phyloP scores from a whole-genome alignment of 2,888 invertebrate genomes.

The Tolmerus cingulatus region DNA sequence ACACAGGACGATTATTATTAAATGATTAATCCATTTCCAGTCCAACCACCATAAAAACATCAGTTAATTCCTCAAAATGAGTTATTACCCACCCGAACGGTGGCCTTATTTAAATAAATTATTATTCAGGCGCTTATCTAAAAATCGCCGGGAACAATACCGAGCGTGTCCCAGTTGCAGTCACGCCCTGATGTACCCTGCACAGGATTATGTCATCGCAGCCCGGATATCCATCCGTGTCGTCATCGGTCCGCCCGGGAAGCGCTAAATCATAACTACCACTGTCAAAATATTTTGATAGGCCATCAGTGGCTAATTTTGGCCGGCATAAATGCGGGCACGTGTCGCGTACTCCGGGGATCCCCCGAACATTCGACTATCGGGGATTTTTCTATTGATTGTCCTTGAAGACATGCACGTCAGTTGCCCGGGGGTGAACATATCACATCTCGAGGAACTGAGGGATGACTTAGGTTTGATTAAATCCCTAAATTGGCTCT shows the following conservation, averaged over 20 bases:
- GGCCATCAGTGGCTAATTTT: slow-evolving; percentile 25
- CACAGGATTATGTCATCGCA: slow-evolving; percentile 40
- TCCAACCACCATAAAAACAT: background rate
- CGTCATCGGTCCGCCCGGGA: slow-evolving; percentile 2
- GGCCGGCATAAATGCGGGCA: slow-evolving; percentile 32
- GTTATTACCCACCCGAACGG: background rate
- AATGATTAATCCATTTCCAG: background rate
- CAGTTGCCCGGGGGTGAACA: background rate
- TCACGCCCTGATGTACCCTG: background rate
- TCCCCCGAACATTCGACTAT: background rate
- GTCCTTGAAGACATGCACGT: background rate
- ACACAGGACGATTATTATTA: background rate
- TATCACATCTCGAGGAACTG: background rate
- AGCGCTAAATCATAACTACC: background rate
- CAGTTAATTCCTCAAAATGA: background rate
- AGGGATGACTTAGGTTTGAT: slow-evolving; percentile 31
- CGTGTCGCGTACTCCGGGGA: background rate
- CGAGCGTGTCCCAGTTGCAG: background rate
- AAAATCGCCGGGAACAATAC: background rate
- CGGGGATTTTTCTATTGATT: background rate
- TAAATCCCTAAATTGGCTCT: slow-evolving; percentile 46
- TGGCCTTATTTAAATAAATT: background rate
- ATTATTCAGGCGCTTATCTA: background rate
- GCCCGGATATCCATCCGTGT: slow-evolving; percentile 45
- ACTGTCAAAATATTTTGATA: slow-evolving; percentile 46